Base-by-base conservation (phyloP, 2,797 vertebrate species). In the Poecilia wingei region DNA sequence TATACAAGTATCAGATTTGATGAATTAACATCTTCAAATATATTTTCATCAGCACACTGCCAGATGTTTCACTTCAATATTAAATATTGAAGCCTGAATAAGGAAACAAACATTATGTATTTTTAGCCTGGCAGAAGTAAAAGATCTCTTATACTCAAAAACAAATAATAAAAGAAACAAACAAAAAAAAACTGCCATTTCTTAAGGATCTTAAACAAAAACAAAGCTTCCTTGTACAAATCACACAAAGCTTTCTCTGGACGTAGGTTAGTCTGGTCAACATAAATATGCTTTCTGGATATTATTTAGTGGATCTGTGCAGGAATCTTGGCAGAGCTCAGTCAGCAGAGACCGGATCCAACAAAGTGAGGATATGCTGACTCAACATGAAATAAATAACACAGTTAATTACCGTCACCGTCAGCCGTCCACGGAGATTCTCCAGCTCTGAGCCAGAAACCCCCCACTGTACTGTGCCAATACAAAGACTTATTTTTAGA, bases 341-440 rank as follows among this genome's bases (percentile, higher is more conserved):
- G 96, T 96, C 96, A 96, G 90, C 88, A 91, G 96, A 96, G 97
- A 96, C 94, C 91, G 83, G 85, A 92, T 92, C 87, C 95, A 95
- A 97, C 96, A 96, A 96, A 96, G 95, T 86, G 88, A 96, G 96
- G 95, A 97, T 95, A 94, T 96, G 96, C 97, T 97, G 96, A 97
- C 94, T 96, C 94, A 86, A 95, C 96, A 96, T 94, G 36, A 96
- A 96, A 91, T 85, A 93, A 90, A 91, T 86, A 93, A 89, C 93
- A 91, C 92, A 95, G 96, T 96, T 95, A 96, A 96, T 97, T 93
- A 96, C 92, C 95, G 77, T 94, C 94, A 74, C 93, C 89, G 84
- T 90, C 92, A 91, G 82, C 76, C 84, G 76, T 90, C 87, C 84
- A 79, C 89, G 57, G 90, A 74, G 76, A 91, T 89, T 82, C 74